Conservation (phyloP, 30 jellyfish, hydroid and myxozoan species). For the Morbakka virulenta region DNA sequence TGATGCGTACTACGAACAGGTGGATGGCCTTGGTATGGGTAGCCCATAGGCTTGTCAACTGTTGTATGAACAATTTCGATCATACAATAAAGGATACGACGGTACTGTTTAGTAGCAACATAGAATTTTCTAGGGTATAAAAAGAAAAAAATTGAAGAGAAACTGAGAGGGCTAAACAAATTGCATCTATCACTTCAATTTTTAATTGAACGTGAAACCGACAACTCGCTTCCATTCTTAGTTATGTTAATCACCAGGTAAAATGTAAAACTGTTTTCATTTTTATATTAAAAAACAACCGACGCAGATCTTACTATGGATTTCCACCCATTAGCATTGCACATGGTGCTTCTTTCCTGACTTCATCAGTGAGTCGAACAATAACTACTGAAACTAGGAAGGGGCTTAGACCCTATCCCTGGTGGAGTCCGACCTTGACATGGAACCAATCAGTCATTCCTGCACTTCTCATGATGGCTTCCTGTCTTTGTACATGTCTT, state of each 20-base stretch:
- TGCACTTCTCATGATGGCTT: no score
- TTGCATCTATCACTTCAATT: constrained; percentile 21
- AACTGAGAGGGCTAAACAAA: constrained; percentile 9
- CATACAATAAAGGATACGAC: constrained; percentile 5
- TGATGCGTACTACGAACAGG: constrained; percentile 13
- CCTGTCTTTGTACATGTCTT: no score
- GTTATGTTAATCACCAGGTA: neutral
- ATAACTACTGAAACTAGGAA: no score
- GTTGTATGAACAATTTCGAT: no score
- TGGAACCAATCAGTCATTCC: no score
- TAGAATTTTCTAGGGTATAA: constrained; percentile 19
- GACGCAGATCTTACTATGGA: constrained; percentile 31
- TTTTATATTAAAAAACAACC: constrained; percentile 11
- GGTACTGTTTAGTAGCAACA: constrained; percentile 16
- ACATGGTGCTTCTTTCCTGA: no score
- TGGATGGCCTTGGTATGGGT: constrained; percentile 35
- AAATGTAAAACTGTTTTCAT: neutral
- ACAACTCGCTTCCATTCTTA: no score
- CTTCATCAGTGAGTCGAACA: no score
- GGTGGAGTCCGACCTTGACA: no score
- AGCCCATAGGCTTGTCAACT: no score
- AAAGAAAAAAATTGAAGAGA: neutral
- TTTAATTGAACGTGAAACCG: constrained; percentile 10
- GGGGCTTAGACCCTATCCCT: no score
- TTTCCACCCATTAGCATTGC: no score